Conservation (phyloP, 2,888 invertebrate genomes). For the Anaspis maculata region DNA sequence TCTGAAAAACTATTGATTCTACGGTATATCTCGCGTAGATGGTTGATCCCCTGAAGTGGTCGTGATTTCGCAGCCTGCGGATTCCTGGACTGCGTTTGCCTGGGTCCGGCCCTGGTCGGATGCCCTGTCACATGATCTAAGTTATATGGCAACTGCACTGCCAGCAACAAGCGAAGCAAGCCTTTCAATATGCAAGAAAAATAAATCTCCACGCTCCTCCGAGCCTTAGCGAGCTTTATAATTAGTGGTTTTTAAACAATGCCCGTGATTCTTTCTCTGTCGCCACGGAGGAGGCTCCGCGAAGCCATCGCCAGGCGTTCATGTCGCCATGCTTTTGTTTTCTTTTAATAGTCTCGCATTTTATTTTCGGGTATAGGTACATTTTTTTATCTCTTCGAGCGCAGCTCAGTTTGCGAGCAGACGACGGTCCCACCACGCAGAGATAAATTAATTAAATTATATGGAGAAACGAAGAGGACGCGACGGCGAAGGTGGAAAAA, state of each 20-base stretch:
- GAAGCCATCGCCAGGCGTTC: slow-evolving; percentile 24
- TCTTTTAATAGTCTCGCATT: slow-evolving; percentile 33
- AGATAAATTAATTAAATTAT: no score
- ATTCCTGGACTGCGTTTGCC: background rate
- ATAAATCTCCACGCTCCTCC: slow-evolving; percentile 39
- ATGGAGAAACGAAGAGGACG: no score
- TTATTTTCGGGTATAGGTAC: slow-evolving; percentile 19
- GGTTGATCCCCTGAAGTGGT: no score
- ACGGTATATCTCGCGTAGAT: no score
- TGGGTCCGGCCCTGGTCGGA: slow-evolving; percentile 27
- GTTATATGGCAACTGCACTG: slow-evolving; percentile 41
- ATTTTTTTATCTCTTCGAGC: no score
- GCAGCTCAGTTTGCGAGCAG: no score
- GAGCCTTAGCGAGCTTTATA: slow-evolving; percentile 37
- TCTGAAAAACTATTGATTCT: no score
- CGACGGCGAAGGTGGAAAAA: no score
- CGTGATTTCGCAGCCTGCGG: no score
- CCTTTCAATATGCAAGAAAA: slow-evolving; percentile 44
- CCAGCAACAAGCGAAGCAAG: slow-evolving; percentile 35
- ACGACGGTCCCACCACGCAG: no score
- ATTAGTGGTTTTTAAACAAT: slow-evolving; percentile 44
- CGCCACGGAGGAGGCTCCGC: slow-evolving; percentile 16
- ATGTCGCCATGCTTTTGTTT: slow-evolving; percentile 30
- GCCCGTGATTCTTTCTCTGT: slow-evolving; percentile 31
- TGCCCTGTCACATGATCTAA: slow-evolving; percentile 40